Evolutionary conservation across 2,797 vertebrate species (phyloP).

Genomic region (Rallus crepitans): DNA sequence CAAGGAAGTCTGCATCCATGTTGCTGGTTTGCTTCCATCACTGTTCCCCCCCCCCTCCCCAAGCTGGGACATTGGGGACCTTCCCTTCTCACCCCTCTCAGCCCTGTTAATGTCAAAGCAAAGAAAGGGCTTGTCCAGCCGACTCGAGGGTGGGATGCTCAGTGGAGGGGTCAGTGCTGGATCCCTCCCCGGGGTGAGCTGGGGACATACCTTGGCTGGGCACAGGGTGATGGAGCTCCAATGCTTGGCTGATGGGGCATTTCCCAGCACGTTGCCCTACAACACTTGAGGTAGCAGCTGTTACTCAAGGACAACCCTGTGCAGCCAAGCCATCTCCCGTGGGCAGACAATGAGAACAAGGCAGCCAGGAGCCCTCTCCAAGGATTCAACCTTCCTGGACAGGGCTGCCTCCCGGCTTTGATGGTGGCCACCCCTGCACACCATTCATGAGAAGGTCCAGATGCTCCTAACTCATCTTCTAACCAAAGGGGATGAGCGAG

Average conservation of each 20-base stretch:
- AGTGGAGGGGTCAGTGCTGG: background rate
- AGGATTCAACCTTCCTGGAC: fast-evolving
- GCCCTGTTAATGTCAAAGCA: background rate
- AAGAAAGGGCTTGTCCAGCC: background rate
- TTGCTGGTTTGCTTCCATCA: background rate
- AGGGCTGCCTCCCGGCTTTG: background rate
- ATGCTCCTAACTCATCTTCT: background rate
- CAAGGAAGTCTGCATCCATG: background rate
- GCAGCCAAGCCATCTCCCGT: background rate
- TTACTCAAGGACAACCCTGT: no score
- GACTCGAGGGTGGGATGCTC: fast-evolving
- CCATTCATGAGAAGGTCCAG: fast-evolving
- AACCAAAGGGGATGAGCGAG: fast-evolving
- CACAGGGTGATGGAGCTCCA: background rate
- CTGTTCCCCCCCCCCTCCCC: fast-evolving
- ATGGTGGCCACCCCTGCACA: background rate
- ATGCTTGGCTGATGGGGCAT: fast-evolving
- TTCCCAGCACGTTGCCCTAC: background rate
- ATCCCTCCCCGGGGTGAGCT: background rate
- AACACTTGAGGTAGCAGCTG: no score
- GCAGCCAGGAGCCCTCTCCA: background rate
- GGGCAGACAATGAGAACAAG: fast-evolving
- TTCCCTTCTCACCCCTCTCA: background rate
- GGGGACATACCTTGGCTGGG: background rate
- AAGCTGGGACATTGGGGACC: background rate